These are phyloP conservation scores for Archilochus colubris DNA, from an alignment of 2,113 vertebrate genomes.

Conservation along the genomic window DNA sequence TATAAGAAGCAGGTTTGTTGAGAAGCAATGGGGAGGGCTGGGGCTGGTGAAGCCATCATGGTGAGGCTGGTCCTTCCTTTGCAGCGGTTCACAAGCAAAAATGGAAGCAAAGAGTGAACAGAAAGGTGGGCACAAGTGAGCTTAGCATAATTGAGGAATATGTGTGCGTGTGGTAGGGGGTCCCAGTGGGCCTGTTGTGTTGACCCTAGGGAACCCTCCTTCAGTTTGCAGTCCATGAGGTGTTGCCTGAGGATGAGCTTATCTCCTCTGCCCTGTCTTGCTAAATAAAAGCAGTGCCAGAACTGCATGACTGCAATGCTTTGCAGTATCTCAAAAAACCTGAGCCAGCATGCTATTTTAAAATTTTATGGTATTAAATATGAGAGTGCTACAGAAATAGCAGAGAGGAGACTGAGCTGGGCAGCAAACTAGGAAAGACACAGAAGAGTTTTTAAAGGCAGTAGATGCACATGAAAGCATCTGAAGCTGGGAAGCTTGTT, in stretches of 20 bases:
- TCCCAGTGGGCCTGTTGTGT: background rate
- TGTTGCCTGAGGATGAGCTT: background rate
- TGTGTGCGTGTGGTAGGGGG: background rate
- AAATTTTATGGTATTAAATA: constrained; percentile 53
- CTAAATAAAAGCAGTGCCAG: background rate
- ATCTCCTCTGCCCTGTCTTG: background rate
- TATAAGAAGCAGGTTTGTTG: background rate
- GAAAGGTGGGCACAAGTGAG: background rate
- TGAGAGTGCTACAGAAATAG: constrained; percentile 43
- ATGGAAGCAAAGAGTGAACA: background rate
- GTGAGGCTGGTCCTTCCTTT: background rate
- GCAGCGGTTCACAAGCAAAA: background rate
- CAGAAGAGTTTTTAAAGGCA: background rate
- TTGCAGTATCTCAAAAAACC: background rate
- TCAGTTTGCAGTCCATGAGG: background rate
- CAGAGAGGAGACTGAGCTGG: background rate
- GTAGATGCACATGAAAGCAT: background rate
- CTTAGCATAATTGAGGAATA: background rate
- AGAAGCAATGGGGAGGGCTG: background rate
- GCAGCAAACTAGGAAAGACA: background rate
- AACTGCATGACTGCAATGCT: background rate
- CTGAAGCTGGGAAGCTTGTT: background rate
- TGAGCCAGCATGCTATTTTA: constrained; percentile 50
- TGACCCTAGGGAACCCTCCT: background rate
- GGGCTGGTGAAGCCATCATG: background rate